Percentiles rank a stretch among this genome's conserved stretches.
Evolutionary conservation across 2,888 invertebrate species (phyloP).

Genomic region (Phaonia tiefii): DNA sequence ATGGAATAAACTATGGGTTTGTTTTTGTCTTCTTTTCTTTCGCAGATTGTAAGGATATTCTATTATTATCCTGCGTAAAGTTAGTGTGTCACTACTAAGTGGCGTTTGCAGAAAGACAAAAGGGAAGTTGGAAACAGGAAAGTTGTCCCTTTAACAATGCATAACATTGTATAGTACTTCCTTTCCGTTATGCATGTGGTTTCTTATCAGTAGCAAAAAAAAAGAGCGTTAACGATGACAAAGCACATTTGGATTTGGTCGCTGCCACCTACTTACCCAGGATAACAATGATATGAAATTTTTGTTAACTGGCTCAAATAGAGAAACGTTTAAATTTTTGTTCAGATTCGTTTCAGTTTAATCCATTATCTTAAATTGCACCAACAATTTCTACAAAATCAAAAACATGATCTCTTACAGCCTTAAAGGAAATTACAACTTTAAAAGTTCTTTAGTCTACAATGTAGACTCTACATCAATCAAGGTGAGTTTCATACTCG

Average conservation of each 20-base stretch:
- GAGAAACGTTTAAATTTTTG: neutral
- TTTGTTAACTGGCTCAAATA: constrained; percentile 16
- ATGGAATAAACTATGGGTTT: neutral
- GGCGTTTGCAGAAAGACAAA: neutral
- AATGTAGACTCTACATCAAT: no score
- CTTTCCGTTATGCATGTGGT: neutral
- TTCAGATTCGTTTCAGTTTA: no score
- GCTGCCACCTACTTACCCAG: constrained; percentile 21
- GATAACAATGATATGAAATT: constrained; percentile 20
- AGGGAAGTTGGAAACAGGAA: constrained; percentile 7
- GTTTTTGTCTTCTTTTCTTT: neutral
- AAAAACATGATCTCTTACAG: no score
- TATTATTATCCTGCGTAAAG: neutral
- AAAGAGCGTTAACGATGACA: neutral
- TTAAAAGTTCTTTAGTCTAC: no score
- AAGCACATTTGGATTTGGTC: constrained; percentile 1
- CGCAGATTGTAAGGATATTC: neutral
- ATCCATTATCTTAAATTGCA: no score
- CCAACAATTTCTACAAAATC: no score
- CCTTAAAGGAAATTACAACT: no score
- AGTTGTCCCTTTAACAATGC: constrained; percentile 9
- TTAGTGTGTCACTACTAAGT: no score
- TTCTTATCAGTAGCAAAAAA: neutral
- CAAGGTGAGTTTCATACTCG: no score
- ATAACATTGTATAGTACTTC: constrained; percentile 14